Conservation (phyloP, 2,797 vertebrate genomes). For the Xenopus petersii region DNA sequence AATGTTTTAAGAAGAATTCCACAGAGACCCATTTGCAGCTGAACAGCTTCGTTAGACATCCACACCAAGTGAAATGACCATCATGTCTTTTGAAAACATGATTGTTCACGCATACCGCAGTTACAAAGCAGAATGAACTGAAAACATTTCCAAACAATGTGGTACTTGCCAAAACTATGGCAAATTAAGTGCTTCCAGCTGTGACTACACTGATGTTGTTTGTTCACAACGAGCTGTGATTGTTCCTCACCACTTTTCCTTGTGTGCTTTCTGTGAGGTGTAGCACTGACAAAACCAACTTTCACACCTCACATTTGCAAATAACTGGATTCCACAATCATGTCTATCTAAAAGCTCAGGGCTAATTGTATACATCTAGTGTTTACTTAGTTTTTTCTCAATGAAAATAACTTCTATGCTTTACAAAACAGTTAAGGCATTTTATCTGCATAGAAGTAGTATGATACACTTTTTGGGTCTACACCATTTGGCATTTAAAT, state of each 20-base stretch:
- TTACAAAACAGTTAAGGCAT: too few relatives aligned
- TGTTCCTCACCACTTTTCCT: constrained; percentile 49
- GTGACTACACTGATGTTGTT: constrained; percentile 72
- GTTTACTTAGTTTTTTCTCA: background rate
- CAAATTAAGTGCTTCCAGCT: constrained; percentile 71
- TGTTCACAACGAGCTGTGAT: constrained; percentile 57
- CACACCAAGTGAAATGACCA: constrained; percentile 47
- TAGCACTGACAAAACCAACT: constrained; percentile 56
- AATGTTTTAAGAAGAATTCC: background rate
- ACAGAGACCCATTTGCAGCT: background rate
- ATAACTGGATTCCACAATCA: constrained; percentile 51
- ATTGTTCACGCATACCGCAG: constrained; percentile 70
- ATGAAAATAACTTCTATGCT: too few relatives aligned
- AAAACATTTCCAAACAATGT: constrained; percentile 64
- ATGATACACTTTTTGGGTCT: too few relatives aligned
- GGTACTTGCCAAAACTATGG: constrained; percentile 61
- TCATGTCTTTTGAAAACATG: constrained; percentile 51
- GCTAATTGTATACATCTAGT: constrained; percentile 46
- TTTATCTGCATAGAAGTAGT: too few relatives aligned
- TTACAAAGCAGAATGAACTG: constrained; percentile 66
- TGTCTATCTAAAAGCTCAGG: constrained; percentile 48
- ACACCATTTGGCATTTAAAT: too few relatives aligned
- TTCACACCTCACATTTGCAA: constrained; percentile 61
- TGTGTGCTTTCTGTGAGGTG: constrained; percentile 56
- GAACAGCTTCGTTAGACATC: constrained; percentile 12